Evolutionary conservation across 92 coral and sea anemone genomes (phyloP).

Genomic region (Siderastrea siderea): DNA sequence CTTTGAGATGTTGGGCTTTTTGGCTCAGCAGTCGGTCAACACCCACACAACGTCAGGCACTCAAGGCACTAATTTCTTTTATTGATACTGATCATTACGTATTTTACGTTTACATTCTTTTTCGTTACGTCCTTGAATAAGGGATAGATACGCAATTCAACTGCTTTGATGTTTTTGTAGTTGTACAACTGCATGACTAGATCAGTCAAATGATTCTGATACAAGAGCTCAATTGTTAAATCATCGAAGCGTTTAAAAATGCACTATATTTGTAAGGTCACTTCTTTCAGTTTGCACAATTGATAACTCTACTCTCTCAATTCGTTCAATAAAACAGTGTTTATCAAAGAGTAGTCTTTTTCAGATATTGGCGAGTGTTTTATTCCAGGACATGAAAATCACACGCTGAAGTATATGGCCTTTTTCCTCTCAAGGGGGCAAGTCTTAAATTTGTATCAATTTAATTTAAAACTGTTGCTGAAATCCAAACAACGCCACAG

Average conservation of each 20-base stretch:
- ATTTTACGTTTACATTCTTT: neutral
- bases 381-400: neutral
- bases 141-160: neutral
- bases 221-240: neutral
- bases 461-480: neutral
- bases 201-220: neutral
- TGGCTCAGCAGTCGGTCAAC: neutral
- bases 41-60: neutral
- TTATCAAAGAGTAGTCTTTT: neutral
- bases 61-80: conserved; percentile 5
- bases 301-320: neutral
- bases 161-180: too few relatives aligned
- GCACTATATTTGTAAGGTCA: too few relatives aligned
- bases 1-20: neutral
- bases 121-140: neutral
- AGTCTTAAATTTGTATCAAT: neutral
- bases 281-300: too few relatives aligned
- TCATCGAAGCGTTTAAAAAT: neutral
- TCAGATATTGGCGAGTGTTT: neutral
- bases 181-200: too few relatives aligned
- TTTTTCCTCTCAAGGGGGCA: neutral
- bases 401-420: neutral
- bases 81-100: neutral
- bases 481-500: neutral
- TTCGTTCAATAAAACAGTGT: neutral